phyloP scores from a whole-genome alignment of 1,140 invertebrate species.

The Orchestia grillus region DNA sequence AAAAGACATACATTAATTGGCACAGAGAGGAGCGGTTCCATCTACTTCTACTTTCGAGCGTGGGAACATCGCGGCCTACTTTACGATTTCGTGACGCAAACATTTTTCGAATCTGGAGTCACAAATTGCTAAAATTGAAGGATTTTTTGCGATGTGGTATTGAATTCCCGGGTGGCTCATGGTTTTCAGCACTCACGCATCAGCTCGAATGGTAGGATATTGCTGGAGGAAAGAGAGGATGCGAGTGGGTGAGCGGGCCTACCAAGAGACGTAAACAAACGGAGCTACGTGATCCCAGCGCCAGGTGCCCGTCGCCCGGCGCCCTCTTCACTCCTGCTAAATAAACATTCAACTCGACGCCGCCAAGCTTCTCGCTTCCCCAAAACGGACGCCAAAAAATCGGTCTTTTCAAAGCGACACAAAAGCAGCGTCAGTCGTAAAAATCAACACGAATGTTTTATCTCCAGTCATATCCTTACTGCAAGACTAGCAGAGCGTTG shows the following conservation, averaged over 20 bases:
- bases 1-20: background rate
- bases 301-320: constrained; percentile 40
- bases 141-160: background rate
- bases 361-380: background rate
- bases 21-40: no score
- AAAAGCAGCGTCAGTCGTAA: background rate
- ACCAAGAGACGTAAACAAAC: constrained; percentile 22
- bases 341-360: constrained; percentile 24
- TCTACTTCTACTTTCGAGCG: no score
- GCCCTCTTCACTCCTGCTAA: constrained; percentile 42
- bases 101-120: background rate
- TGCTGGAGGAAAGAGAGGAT: background rate
- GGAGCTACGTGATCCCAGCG: background rate
- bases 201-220: background rate
- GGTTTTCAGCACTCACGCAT: background rate
- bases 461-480: background rate
- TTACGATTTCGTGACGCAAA: no score
- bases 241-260: background rate
- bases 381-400: background rate
- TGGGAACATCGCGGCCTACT: no score
- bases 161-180: background rate
- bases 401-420: background rate
- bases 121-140: no score
- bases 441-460: background rate
- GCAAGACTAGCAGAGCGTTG: background rate